Base-by-base conservation (phyloP, 2,888 invertebrate genomes). In the Melinaea marsaeus region DNA sequence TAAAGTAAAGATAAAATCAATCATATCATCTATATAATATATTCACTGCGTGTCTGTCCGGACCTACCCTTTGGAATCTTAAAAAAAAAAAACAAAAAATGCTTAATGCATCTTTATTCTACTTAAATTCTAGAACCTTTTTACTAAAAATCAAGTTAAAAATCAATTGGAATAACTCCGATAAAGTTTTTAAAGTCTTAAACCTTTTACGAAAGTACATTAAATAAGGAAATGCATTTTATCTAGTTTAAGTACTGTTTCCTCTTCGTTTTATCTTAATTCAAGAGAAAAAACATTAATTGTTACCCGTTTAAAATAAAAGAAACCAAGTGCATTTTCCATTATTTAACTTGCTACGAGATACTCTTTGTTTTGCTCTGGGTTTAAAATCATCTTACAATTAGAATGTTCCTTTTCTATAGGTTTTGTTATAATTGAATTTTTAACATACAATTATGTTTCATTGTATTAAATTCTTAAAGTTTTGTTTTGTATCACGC, bases 141-240 rank as follows among this genome's bases (percentile, higher is more conserved):
- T 4, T 37, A 7, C 37, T 37, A 11, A 6, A 42, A 9, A 9
- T 11, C 7, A 51, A 32, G n/a, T 9, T 51, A 32, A 51, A 6
- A 51, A 32, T 51, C 51, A 51, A 32, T 51, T 32, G 22, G 32
- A 51, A 51, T 11, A 32, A 54, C 32, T 34, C 32, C 42, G n/a
- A 51, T 51, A 11, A 32, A 9, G 13, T 51, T 51, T 66, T 59
- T 64, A 64, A 66, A 11, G 57, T 60, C 62, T 65, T 62, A 58
- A 61, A 61, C 57, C 61, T 66, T 62, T 66, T 55, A 55, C 58
- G 46, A 58, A 63, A 60, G 58, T 69, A 68, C 71, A 71, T 71
- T 71, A 66, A 66, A 47, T 60, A 55, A 64, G 66, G 61, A 63
- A 65, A 65, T 71, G 69, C 71, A 69, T 68, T 69, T 69, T 69